Conservation (phyloP, 2,888 invertebrate genomes). For the Thera obeliscata region DNA sequence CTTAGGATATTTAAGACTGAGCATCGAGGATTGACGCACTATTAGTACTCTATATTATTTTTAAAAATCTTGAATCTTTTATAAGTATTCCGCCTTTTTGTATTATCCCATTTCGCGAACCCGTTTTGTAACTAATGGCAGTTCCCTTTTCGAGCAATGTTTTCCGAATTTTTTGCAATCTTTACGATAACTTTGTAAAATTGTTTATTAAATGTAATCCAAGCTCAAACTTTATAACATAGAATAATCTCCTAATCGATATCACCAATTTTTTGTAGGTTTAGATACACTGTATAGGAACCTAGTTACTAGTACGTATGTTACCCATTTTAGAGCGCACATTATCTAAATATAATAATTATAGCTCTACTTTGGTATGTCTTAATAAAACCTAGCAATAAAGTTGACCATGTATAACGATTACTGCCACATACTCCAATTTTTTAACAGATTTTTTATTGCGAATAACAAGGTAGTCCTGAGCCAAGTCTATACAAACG, state of each 20-base stretch:
- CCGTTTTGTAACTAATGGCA: slow-evolving; percentile 6
- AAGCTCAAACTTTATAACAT: slow-evolving; percentile 26
- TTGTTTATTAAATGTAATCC: slow-evolving; percentile 36
- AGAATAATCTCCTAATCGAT: slow-evolving; percentile 29
- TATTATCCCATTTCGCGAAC: slow-evolving; percentile 23
- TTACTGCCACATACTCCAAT: slow-evolving; percentile 78
- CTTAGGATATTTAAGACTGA: slow-evolving; percentile 43
- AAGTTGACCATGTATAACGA: slow-evolving; percentile 56
- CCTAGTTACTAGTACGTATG: slow-evolving; percentile 48
- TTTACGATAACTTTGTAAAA: slow-evolving; percentile 31
- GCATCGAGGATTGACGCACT: slow-evolving; percentile 29
- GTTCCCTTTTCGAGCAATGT: slow-evolving; percentile 37
- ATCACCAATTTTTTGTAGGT: slow-evolving; percentile 47
- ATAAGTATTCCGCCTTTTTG: slow-evolving; percentile 29
- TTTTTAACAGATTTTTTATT: slow-evolving; percentile 65
- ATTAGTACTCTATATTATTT: slow-evolving; percentile 15
- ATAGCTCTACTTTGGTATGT: slow-evolving; percentile 24
- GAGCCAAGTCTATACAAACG: slow-evolving; percentile 3
- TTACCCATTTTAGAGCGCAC: slow-evolving; percentile 58
- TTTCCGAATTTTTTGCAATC: slow-evolving; percentile 32
- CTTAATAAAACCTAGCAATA: slow-evolving; percentile 48
- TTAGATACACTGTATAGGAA: slow-evolving; percentile 47
- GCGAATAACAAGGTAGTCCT: slow-evolving; percentile 40
- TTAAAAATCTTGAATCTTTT: slow-evolving; percentile 1
- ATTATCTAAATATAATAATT: slow-evolving; percentile 36